Percentiles rank a stretch among this genome's conserved stretches.
These are phyloP conservation scores for Hepsetus odoe DNA, from an alignment of 2,113 vertebrate species.

Conservation along the genomic window DNA sequence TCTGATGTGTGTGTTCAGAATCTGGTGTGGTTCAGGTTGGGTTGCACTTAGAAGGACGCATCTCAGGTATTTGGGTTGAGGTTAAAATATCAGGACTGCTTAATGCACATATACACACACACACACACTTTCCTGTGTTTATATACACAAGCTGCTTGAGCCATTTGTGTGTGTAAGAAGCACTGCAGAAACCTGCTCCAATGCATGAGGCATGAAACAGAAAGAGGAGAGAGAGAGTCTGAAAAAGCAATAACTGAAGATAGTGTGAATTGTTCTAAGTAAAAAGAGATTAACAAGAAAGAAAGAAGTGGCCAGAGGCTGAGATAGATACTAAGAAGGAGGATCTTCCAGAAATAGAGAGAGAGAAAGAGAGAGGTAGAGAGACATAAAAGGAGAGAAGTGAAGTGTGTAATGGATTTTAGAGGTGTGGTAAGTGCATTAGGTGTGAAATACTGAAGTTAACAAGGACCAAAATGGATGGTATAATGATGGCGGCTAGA, in stretches of 20 bases:
- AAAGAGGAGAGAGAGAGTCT: neutral
- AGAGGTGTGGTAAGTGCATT: constrained; percentile 5
- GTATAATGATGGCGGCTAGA: neutral
- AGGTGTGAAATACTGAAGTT: neutral
- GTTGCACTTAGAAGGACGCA: too few species aligned
- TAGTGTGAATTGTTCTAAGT: neutral
- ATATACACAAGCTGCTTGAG: neutral
- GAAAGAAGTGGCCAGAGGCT: neutral
- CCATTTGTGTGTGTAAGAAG: too few species aligned
- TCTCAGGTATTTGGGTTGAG: too few species aligned
- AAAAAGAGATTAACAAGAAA: neutral
- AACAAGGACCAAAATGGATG: neutral
- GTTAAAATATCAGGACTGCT: too few species aligned
- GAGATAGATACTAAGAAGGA: neutral
- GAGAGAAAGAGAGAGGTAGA: neutral
- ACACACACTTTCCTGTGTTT: neutral
- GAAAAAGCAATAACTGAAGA: neutral
- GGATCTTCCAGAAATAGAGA: neutral
- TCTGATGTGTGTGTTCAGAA: too few species aligned
- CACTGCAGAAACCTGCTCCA: too few species aligned
- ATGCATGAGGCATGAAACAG: neutral
- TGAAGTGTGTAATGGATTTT: constrained; percentile 35
- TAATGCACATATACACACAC: constrained; percentile 1
- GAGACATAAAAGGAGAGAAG: fast-evolving
- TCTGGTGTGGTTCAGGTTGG: too few species aligned